Evolutionary conservation across 2,113 vertebrate genomes (phyloP), one percentile per base, ranked within the genome.

Genomic region (Ariopsis seemanni): DNA sequence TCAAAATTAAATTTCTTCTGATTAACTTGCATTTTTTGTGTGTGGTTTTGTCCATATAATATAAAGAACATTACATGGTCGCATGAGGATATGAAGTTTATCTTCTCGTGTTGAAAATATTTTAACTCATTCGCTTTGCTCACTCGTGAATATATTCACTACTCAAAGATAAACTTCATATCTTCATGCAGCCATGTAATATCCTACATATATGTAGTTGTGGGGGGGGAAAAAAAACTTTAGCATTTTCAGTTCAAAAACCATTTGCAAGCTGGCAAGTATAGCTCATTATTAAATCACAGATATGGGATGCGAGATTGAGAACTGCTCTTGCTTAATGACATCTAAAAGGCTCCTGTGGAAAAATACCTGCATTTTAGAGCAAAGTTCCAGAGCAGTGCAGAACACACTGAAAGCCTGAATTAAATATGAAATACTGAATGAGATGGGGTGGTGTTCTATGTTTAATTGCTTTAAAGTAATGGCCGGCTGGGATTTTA

Each of bases 381-480:
- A 93, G 91, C 89, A 89, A 88, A 82, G 91, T 91, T 88, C 89
- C 74, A 86, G 83, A 89, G 87, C 89, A 89, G 90, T 93, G 91
- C 90, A 91, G 93, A 93, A 94, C 93, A 95, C 95, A 95, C 50
- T 89, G 90, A 91, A 90, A 90, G 90, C 90, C 94, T 95, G 93
- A 94, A 95, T 95, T 94, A 95, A 94, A 94, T 86, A 95, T 95
- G 93, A 95, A 94, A 93, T 94, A 94, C 94, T 93, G 88, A 94
- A 94, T 92, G 88, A 86, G 63, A 93, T 81, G 90, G 91, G 91
- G 92, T 92, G 91, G 88, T 89, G 89, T 95, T 95, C 91, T 85
- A 93, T 92, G 91, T 95, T 95, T 95, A 95, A 95, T 95, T 95
- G 93, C 91, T 82, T 88, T 95, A 95, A 95, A 93, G 94, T 92